These are phyloP conservation scores for Antheraea assamensis DNA, from an alignment of 2,888 invertebrate species.

Conservation along the genomic window DNA sequence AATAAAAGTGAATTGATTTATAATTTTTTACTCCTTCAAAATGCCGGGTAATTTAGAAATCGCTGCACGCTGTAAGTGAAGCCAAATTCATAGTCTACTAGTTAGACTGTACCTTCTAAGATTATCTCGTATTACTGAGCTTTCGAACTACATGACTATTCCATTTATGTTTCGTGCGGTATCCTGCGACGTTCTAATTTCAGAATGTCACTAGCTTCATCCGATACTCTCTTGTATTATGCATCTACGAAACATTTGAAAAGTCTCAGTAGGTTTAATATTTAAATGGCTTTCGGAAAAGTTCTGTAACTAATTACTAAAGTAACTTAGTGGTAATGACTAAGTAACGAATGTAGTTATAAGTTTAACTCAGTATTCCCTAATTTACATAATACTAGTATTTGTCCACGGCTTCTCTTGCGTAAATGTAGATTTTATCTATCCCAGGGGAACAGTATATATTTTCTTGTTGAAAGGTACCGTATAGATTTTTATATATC, in stretches of 20 bases:
- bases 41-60: slow-evolving; percentile 34
- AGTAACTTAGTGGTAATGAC: slow-evolving; percentile 31
- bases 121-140: slow-evolving; percentile 63
- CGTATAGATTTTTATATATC: too few relatives aligned
- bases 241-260: slow-evolving; percentile 38
- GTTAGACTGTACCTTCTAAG: slow-evolving; percentile 47
- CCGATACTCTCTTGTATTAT: slow-evolving; percentile 44
- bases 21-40: neutral
- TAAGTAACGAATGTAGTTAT: slow-evolving; percentile 32
- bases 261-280: slow-evolving; percentile 38
- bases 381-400: too few relatives aligned
- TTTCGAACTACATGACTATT: slow-evolving; percentile 69
- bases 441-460: too few relatives aligned
- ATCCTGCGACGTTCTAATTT: slow-evolving; percentile 58
- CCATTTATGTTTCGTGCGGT: slow-evolving; percentile 67
- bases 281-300: slow-evolving; percentile 34
- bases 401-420: too few relatives aligned
- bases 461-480: too few relatives aligned
- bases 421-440: too few relatives aligned
- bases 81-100: slow-evolving; percentile 44
- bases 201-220: slow-evolving; percentile 42
- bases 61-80: slow-evolving; percentile 40
- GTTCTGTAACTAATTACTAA: slow-evolving; percentile 30
- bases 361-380: neutral
- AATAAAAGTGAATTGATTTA: neutral